Percentiles rank a stretch among this genome's conserved stretches.
Conservation (phyloP, 2,797 vertebrate genomes). For the Pseudopleuronectes americanus region DNA sequence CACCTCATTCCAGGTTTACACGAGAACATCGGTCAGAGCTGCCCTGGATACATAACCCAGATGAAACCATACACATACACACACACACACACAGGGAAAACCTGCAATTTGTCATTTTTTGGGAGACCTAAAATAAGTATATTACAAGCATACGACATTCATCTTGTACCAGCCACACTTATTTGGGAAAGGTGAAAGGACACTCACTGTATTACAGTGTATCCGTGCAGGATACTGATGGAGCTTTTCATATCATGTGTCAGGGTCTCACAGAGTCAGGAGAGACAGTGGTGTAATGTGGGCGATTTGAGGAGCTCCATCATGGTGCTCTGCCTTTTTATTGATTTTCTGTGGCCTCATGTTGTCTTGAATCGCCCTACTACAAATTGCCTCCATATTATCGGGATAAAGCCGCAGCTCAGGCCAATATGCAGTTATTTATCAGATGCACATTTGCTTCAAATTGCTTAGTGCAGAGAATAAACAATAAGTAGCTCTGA, state of each 20-base stretch:
- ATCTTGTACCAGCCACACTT: slow-evolving; percentile 50
- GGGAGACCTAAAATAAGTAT: slow-evolving; percentile 56
- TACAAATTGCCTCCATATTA: slow-evolving; percentile 73
- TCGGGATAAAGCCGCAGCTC: slow-evolving; percentile 51
- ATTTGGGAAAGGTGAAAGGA: slow-evolving; percentile 59
- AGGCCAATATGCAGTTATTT: slow-evolving; percentile 62
- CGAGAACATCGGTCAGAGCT: slow-evolving; percentile 69
- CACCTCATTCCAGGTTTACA: slow-evolving; percentile 55
- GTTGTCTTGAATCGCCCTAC: slow-evolving; percentile 57
- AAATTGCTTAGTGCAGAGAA: slow-evolving; percentile 67
- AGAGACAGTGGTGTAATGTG: slow-evolving; percentile 48
- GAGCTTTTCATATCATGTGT: slow-evolving; percentile 62
- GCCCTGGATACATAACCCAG: slow-evolving; percentile 72
- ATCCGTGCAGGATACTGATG: slow-evolving; percentile 58
- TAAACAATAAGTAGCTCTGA: slow-evolving; percentile 56
- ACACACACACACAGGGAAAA: slow-evolving; percentile 11
- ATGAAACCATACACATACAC: slow-evolving; percentile 55
- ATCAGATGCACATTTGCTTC: slow-evolving; percentile 51
- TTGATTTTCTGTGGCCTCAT: slow-evolving; percentile 72
- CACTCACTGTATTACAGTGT: slow-evolving; percentile 37
- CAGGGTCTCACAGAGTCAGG: slow-evolving; percentile 51
- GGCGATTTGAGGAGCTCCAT: slow-evolving; percentile 66
- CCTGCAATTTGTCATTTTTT: slow-evolving; percentile 54
- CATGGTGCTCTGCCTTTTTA: slow-evolving; percentile 67
- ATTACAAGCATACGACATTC: slow-evolving; percentile 48